phyloP scores from a whole-genome alignment of 2,888 invertebrate species.

The Uloborus plumipes region DNA sequence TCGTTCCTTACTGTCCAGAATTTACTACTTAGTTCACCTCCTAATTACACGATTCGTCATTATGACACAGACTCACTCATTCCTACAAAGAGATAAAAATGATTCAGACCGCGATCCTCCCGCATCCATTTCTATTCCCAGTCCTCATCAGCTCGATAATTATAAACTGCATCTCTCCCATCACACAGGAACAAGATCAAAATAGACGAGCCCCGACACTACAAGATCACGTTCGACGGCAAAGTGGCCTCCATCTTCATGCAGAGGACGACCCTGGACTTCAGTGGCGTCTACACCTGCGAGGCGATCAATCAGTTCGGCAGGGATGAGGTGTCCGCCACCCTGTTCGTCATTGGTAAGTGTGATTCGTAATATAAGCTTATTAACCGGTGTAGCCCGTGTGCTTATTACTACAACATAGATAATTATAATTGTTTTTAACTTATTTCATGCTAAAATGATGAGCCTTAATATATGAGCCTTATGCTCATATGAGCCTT shows the following conservation, averaged over 20 bases:
- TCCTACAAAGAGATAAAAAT: no score
- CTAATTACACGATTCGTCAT: no score
- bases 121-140: not conserved
- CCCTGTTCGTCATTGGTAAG: slow-evolving; percentile 83
- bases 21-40: no score
- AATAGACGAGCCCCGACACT: slow-evolving; percentile 82
- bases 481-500: no score
- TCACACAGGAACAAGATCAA: slow-evolving; percentile 76
- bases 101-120: no score
- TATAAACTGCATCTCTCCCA: not conserved
- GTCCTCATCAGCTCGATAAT: not conserved
- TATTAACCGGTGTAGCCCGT: no score
- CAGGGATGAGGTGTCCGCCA: slow-evolving; percentile 87
- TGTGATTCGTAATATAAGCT: not conserved
- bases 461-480: no score
- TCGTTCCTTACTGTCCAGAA: no score
- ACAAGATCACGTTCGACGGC: slow-evolving; percentile 86
- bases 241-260: slow-evolving; percentile 84
- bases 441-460: no score
- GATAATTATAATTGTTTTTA: no score
- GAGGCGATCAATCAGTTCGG: slow-evolving; percentile 92
- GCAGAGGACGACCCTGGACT: slow-evolving; percentile 80
- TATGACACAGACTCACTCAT: no score
- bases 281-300: slow-evolving; percentile 85
- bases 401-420: no score